Base-by-base conservation (phyloP, 2,797 vertebrate genomes). In the Eulemur coronatus region DNA sequence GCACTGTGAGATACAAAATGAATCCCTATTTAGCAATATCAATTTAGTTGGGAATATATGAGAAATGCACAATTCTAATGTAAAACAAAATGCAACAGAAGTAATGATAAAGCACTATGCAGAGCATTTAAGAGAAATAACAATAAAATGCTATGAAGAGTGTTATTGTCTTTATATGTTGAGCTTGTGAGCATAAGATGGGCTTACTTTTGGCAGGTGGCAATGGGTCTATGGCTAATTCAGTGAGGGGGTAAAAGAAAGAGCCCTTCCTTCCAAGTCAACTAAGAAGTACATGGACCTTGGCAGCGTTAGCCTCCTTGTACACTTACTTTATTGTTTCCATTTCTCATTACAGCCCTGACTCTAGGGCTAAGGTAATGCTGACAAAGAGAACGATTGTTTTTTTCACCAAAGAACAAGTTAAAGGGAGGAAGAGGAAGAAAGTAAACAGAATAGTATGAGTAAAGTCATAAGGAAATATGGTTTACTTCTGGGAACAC, bases 11-110 rank as follows among this genome's bases (percentile, higher is more conserved):
- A 11, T 89, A 86, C 50, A 89, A 82, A 91, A 84, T 72, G 20
- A 92, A 89, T 76, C 41, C 18, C 41, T 86, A 14, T 55, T 59
- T 65, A 38, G 85, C 75, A 91, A 90, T 26, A 38, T 90, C 61
- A 93, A 0, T 61, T 81, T 86, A 86, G 9, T 95, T 81, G 73
- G 41, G 13, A 86, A 43, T 88, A 80, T 59, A 69, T 91, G 52
- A 93, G 35, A 96, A 81, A 35, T 67, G 6, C 38, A 93, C 17
- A 84, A 67, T 93, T 81, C 55, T 61, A 84, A n/a, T 65, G 8
- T 70, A 96, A 75, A 85, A 46, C 13, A 76, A 89, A 93, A 85
- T 88, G 61, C 41, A 61, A n/a, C 65, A 85, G 61, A 91, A 89
- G 22, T 86, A 84, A 67, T 87, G 67, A 65, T 89, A 81, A 90